These are phyloP conservation scores for Lepas anatifera DNA, from an alignment of 2,888 invertebrate species.

Conservation along the genomic window DNA sequence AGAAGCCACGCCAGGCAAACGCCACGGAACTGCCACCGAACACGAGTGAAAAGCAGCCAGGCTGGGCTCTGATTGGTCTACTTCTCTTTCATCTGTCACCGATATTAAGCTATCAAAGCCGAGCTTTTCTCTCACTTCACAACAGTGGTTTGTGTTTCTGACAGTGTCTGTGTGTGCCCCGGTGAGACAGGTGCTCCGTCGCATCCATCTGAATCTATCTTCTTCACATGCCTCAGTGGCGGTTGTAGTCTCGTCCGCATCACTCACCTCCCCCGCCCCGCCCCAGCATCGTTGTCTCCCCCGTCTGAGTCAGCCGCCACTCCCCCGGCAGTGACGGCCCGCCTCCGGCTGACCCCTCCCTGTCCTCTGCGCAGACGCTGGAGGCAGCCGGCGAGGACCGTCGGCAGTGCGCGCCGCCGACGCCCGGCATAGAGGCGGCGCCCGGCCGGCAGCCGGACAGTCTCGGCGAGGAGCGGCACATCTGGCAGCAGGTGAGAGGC, in stretches of 20 bases:
- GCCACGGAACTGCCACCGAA: too few relatives aligned
- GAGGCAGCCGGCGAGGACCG: slow-evolving; percentile 1
- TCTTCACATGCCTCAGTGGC: not conserved
- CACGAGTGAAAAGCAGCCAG: too few relatives aligned
- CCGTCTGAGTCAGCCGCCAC: not conserved
- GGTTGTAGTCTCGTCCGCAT: not conserved
- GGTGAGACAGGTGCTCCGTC: too few relatives aligned
- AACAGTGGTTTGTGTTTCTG: too few relatives aligned
- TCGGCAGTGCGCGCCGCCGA: not conserved
- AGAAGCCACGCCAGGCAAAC: too few relatives aligned
- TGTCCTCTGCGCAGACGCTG: slow-evolving; percentile 1
- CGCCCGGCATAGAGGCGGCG: not conserved
- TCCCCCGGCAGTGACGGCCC: too few relatives aligned
- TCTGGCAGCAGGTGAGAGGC: not conserved
- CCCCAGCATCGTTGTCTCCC: not conserved
- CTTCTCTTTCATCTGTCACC: too few relatives aligned
- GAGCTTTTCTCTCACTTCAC: too few relatives aligned
- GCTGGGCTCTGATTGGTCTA: too few relatives aligned
- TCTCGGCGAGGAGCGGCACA: not conserved
- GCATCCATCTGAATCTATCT: too few relatives aligned
- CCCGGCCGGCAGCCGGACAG: not conserved
- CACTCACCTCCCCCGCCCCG: not conserved
- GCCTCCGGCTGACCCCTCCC: not conserved
- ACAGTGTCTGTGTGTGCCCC: too few relatives aligned
- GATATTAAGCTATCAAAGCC: too few relatives aligned